Conservation (phyloP, 2,113 vertebrate genomes). For the Catharus bicknelli region DNA sequence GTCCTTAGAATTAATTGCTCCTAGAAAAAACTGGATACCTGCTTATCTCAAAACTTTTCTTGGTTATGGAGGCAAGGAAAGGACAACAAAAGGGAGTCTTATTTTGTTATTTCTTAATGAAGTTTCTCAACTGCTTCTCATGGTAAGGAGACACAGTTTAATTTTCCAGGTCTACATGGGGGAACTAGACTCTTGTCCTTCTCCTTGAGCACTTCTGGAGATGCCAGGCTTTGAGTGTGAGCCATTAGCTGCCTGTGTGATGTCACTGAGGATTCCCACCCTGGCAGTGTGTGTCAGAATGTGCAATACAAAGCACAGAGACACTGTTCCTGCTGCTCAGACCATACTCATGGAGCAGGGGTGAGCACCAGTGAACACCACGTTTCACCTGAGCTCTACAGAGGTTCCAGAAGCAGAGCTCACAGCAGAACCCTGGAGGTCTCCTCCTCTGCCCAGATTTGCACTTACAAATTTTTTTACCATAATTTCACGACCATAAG, state of each 20-base stretch:
- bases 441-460: rapidly evolving
- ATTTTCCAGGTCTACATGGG: not conserved
- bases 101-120: not conserved
- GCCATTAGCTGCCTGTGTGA: not conserved
- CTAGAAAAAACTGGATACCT: not conserved
- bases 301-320: rapidly evolving
- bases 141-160: not conserved
- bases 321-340: not conserved
- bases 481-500: too few species aligned
- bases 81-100: not conserved
- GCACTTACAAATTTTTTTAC: not conserved
- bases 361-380: rapidly evolving
- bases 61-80: not conserved
- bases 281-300: not conserved
- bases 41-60: not conserved
- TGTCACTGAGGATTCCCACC: not conserved
- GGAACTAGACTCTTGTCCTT: not conserved
- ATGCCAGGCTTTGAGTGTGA: not conserved
- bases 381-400: rapidly evolving
- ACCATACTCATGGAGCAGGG: not conserved
- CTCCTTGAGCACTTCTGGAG: not conserved
- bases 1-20: not conserved
- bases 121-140: not conserved
- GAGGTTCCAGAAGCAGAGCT: not conserved
- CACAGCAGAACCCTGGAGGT: not conserved